Base-by-base conservation (phyloP, 2,797 vertebrate species). In the Ptychadena robeensis region DNA sequence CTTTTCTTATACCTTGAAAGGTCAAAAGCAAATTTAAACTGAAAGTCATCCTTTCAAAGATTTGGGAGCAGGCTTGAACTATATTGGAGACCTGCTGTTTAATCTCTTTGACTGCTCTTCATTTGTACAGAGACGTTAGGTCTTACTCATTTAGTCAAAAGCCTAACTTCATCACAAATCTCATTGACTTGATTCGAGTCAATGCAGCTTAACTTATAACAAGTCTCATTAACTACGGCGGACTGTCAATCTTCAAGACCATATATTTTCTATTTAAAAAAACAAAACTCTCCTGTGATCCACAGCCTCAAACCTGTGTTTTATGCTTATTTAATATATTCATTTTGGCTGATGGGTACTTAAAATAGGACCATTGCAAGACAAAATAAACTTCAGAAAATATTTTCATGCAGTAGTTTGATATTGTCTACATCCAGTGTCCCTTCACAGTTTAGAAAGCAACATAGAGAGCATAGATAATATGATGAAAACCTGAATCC, bases 191-290 rank as follows among this genome's bases (percentile, higher is more conserved):
- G 44, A 79, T 65, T 28, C 34, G 67, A 79, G 76, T 69, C 65
- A 69, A 79, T 68, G 64, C 76, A 69, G 76, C 76, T 79, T 79
- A 79, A 44, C 65, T 68, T 79, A 73, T 73, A 22, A 66, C 38
- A 81, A 66, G 70, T 61, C 80, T 76, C 73, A 75, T 68, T 69
- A 74, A 72, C 57, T 72, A 64, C 59, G 70, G 34, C 31, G 9
- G 65, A 70, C 38, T 35, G 64, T 67, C 71, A 75, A 75, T 68
- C 70, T 82, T 31, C 27, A 18, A 82, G 73, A 48, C 40, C 73
- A 70, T 69, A 67, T 67, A 68, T 40, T 82, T 82, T 67, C 76
- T 79, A 79, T 68, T 69, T 68, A 79, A 79, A n/a, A n/a, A n/a
- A n/a, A n/a, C n/a, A n/a, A n/a, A 68, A 31, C 37, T 69, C n/a